Evolutionary conservation across 2,888 invertebrate genomes (phyloP), one percentile per base, ranked within the genome.

Genomic region (Holacanthella duospinosa): DNA sequence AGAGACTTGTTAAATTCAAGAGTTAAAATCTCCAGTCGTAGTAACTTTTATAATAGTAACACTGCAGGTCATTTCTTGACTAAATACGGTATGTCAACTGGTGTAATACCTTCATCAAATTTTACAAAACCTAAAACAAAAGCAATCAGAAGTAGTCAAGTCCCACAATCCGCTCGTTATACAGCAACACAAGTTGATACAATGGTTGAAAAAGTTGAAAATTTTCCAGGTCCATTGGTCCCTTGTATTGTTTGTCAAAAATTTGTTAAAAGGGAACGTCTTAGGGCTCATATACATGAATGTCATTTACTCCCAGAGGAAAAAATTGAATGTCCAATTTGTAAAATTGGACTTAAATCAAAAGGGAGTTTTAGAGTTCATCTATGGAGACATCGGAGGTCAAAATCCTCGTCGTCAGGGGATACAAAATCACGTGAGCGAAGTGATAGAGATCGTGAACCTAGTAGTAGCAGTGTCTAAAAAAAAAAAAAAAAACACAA

Each of bases 271-370:
- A 55, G 72, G 29, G 72, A 72, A 59, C 60, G 72, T 55, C 69
- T 72, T 2, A 53, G 72, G 54, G 72, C 72, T 27, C 72, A 72
- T 26, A 72, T 72, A 53, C 72, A 72, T 56, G 72, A 72, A 58
- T 72, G 72, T 65, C 55, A 55, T 26, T 64, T 71, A 28, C 66
- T 71, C 28, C 69, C 61, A 16, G 72, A 70, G 6, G 68, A 72
- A 55, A 69, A 65, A 54, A 70, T 72, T 29, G 66, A 69, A 58
- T 72, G 72, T 61, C 70, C 69, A 2, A 64, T 67, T 60, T 72
- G 72, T 57, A 69, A 70, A 12, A 70, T 70, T 27, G 70, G 67
- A 12, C 62, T 72, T n/a, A 72, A 72, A 44, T 70, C 70, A n/a
- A 72, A 72, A 57, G 72, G 72, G 19, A 72, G 72, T 44, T 72